phyloP scores from a whole-genome alignment of 37 sponge, comb jelly and placozoan genomes.

The Ephydatia muelleri region DNA sequence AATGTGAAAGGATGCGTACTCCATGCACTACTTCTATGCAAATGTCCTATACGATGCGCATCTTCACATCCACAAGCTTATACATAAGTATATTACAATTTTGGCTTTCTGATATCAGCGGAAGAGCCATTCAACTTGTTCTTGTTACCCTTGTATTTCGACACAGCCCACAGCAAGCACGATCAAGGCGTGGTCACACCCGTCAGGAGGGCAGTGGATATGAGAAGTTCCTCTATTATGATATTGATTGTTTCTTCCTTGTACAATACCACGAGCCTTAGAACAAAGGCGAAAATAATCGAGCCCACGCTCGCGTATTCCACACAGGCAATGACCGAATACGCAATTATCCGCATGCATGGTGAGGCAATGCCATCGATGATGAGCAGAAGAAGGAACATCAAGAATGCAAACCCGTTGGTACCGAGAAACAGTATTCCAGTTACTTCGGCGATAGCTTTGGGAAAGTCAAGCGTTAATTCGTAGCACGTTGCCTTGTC shows the following conservation, averaged over 20 bases:
- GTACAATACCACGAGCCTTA: background rate
- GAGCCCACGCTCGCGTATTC: background rate
- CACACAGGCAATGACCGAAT: background rate
- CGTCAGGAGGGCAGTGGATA: background rate
- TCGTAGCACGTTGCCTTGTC: background rate
- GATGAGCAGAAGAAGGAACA: background rate
- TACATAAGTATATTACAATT: no score
- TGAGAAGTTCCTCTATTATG: background rate
- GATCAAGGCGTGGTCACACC: background rate
- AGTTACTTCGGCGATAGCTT: background rate
- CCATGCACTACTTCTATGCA: no score
- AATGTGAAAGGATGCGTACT: no score
- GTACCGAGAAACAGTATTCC: background rate
- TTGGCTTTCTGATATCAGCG: no score
- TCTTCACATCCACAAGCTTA: no score
- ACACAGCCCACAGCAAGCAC: background rate
- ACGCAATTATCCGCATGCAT: background rate
- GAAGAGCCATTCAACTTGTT: no score
- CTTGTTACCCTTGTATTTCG: no score
- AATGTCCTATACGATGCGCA: no score
- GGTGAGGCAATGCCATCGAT: background rate
- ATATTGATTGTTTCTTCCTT: background rate
- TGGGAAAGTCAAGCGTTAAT: background rate
- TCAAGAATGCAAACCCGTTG: background rate
- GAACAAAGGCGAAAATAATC: background rate